A percentile compares a stretch with the other conserved stretches of the same genome.
Evolutionary conservation across 92 coral and sea anemone species (phyloP).

Genomic region (Siderastrea siderea): DNA sequence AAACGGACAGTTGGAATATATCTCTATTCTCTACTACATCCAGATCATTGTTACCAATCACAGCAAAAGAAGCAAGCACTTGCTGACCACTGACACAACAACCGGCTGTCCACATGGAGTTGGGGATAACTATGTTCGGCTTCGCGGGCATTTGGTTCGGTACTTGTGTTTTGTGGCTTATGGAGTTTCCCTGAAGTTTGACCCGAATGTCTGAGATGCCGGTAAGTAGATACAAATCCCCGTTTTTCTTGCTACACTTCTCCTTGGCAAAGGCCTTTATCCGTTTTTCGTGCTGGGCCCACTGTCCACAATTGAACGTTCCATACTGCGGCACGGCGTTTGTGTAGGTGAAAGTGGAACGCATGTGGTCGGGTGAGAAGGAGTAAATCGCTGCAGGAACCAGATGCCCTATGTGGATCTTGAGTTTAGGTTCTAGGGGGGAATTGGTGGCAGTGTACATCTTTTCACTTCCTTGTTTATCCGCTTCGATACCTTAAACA

Average conservation of each 20-base stretch:
- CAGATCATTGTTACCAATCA: slow-evolving; percentile 43
- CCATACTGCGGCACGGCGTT: slow-evolving; percentile 46
- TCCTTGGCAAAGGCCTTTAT: background rate
- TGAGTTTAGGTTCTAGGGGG: too few species aligned
- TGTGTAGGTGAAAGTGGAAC: slow-evolving; percentile 36
- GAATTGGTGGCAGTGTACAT: background rate
- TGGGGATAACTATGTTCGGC: slow-evolving; percentile 24
- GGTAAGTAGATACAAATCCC: slow-evolving; percentile 14
- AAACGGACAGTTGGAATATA: too few species aligned
- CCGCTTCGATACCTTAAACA: slow-evolving; percentile 2
- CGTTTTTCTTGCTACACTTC: background rate
- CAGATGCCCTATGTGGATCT: slow-evolving; percentile 42
- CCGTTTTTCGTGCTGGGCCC: background rate
- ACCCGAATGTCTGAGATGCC: slow-evolving; percentile 26
- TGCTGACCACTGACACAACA: background rate
- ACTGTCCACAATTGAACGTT: slow-evolving; percentile 25
- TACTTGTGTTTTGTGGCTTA: background rate
- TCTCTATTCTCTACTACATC: too few species aligned
- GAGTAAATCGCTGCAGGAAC: slow-evolving; percentile 41
- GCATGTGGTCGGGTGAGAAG: background rate
- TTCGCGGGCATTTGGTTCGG: background rate
- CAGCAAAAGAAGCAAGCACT: slow-evolving; percentile 4
- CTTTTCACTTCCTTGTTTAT: background rate
- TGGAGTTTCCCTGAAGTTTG: background rate
- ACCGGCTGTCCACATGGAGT: slow-evolving; percentile 58